These are phyloP conservation scores for Tuta absoluta DNA, from an alignment of 2,888 invertebrate genomes.

Conservation along the genomic window DNA sequence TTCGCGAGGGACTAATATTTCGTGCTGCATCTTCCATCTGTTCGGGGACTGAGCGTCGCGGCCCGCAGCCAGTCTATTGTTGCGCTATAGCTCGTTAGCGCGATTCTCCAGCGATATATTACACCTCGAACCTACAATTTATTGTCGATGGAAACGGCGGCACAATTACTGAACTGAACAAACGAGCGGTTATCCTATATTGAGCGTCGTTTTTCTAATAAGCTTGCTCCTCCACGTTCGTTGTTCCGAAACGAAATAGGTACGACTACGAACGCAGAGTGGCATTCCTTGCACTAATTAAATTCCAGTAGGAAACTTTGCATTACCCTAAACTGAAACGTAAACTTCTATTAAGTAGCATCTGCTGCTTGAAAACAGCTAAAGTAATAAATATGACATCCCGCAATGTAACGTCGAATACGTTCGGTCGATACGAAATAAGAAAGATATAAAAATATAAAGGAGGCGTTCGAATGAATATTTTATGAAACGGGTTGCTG, in stretches of 20 bases:
- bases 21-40: conserved; percentile 45
- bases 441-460: conserved; percentile 53
- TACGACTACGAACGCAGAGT: neutral
- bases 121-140: conserved; percentile 61
- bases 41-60: conserved; percentile 42
- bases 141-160: conserved; percentile 54
- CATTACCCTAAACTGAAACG: conserved; percentile 10
- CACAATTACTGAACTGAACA: conserved; percentile 60
- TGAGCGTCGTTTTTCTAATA: conserved; percentile 41
- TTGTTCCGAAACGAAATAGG: neutral
- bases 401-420: conserved; percentile 45
- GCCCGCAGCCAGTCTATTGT: conserved; percentile 36
- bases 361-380: conserved; percentile 32
- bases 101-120: conserved; percentile 55
- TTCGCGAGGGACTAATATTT: conserved; percentile 41
- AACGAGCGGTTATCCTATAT: conserved; percentile 56
- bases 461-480: conserved; percentile 52
- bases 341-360: conserved; percentile 19
- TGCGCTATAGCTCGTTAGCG: conserved; percentile 52
- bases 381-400: conserved; percentile 47
- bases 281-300: conserved; percentile 11
- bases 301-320: conserved; percentile 12
- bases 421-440: too few species aligned
- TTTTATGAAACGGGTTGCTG: conserved; percentile 48
- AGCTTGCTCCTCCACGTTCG: conserved; percentile 32